A percentile compares a stretch with the other conserved stretches of the same genome.
phyloP scores from a whole-genome alignment of 2,888 invertebrate species.

The Epirrhoe alternata region DNA sequence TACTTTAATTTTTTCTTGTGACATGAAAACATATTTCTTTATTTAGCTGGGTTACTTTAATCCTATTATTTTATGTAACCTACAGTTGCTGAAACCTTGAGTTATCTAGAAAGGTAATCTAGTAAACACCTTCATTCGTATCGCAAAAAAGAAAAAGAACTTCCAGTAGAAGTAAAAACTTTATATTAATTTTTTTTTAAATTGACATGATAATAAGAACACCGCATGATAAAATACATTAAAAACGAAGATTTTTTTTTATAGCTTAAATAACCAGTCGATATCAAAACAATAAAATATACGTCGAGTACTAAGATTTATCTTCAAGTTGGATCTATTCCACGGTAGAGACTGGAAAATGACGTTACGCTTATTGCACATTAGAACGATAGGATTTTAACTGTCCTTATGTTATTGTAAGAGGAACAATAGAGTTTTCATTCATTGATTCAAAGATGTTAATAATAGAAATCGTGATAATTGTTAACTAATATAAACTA shows the following conservation, averaged over 20 bases:
- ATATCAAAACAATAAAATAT: no score
- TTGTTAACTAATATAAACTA: background rate
- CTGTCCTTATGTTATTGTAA: no score
- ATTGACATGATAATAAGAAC: no score
- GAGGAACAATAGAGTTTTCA: no score
- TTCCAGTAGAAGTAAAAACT: background rate
- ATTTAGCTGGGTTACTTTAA: background rate
- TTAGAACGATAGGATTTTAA: no score
- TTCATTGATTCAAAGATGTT: no score
- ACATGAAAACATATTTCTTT: no score
- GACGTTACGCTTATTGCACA: background rate
- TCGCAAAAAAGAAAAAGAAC: constrained; percentile 26
- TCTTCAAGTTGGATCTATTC: background rate
- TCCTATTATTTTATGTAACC: background rate
- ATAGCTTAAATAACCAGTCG: no score
- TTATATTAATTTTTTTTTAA: background rate
- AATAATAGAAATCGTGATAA: no score
- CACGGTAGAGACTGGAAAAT: background rate
- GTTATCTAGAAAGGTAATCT: constrained; percentile 19
- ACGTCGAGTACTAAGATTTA: background rate
- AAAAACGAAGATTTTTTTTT: background rate
- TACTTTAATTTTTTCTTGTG: no score
- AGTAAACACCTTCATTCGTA: constrained; percentile 15
- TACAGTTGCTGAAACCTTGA: constrained; percentile 18
- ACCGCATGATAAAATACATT: background rate